These are phyloP conservation scores for Cheilosia vernalis DNA, from an alignment of 2,888 invertebrate genomes.

Conservation along the genomic window DNA sequence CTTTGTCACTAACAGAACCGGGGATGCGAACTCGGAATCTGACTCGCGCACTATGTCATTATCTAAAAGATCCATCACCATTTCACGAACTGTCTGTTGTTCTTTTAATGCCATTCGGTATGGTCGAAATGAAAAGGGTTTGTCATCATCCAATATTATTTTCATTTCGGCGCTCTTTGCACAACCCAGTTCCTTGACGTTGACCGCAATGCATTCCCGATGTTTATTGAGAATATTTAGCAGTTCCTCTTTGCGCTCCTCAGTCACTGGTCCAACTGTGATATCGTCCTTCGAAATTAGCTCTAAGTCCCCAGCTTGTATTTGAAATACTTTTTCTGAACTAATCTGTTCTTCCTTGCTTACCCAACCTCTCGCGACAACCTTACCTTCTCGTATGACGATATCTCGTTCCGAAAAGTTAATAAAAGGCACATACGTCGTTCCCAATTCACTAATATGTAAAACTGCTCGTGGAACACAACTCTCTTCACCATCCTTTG, in stretches of 20 bases:
- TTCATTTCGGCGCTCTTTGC: constrained; percentile 56
- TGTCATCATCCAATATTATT: constrained; percentile 73
- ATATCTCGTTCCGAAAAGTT: constrained; percentile 32
- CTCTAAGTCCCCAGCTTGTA: not conserved
- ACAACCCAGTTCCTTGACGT: constrained; percentile 44
- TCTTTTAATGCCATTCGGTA: constrained; percentile 77
- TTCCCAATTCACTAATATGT: constrained; percentile 20
- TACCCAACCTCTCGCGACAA: constrained; percentile 15
- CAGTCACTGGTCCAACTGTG: not conserved
- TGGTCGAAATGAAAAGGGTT: constrained; percentile 76
- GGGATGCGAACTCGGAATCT: constrained; percentile 76
- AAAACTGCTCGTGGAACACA: constrained; percentile 23
- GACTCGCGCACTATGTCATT: constrained; percentile 76
- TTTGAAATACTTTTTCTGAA: not conserved
- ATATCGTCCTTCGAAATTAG: not conserved
- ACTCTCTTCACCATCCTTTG: constrained; percentile 26
- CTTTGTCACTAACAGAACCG: constrained; percentile 75
- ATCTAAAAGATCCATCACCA: constrained; percentile 71
- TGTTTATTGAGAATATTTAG: not conserved
- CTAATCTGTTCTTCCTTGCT: not conserved
- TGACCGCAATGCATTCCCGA: constrained; percentile 32
- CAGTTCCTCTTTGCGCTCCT: not conserved
- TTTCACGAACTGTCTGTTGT: constrained; percentile 70
- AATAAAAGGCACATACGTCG: constrained; percentile 12
- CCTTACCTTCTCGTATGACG: not conserved